Conservation (phyloP, 1,140 invertebrate genomes). For the Apis cerana region DNA sequence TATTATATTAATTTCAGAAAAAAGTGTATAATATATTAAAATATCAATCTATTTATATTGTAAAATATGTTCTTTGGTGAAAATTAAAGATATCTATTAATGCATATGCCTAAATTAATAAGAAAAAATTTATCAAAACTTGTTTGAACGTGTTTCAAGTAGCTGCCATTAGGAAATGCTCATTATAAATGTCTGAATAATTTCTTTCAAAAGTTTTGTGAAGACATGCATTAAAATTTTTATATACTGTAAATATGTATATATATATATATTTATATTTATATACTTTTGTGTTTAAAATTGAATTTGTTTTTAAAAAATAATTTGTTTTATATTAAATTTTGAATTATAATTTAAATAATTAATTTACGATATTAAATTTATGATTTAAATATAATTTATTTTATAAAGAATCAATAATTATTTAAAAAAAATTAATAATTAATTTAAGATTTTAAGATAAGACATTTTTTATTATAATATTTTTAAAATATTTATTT, state of each 20-base stretch:
- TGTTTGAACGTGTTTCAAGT: conserved; percentile 51
- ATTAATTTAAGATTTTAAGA: neutral
- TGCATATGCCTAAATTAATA: neutral
- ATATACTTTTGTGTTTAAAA: neutral
- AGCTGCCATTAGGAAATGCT: conserved; percentile 44
- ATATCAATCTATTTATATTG: conserved; percentile 8
- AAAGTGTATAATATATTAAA: conserved; percentile 25
- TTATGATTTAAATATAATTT: too few species aligned
- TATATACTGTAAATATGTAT: conserved; percentile 10
- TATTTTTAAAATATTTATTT: conserved; percentile 8
- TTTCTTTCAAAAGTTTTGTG: neutral
- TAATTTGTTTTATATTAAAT: neutral
- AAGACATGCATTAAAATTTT: neutral
- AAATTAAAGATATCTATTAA: conserved; percentile 4
- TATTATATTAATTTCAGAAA: conserved; percentile 20
- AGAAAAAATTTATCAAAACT: conserved; percentile 38
- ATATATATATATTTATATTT: neutral
- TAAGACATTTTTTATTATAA: neutral
- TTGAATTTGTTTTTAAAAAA: neutral
- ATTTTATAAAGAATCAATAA: neutral
- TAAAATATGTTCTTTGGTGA: conserved; percentile 13
- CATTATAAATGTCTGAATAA: conserved; percentile 32
- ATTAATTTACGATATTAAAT: neutral
- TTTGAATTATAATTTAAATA: neutral
- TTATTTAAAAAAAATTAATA: neutral